phyloP scores from a whole-genome alignment of 2,113 vertebrate species.

The Callipepla squamata region DNA sequence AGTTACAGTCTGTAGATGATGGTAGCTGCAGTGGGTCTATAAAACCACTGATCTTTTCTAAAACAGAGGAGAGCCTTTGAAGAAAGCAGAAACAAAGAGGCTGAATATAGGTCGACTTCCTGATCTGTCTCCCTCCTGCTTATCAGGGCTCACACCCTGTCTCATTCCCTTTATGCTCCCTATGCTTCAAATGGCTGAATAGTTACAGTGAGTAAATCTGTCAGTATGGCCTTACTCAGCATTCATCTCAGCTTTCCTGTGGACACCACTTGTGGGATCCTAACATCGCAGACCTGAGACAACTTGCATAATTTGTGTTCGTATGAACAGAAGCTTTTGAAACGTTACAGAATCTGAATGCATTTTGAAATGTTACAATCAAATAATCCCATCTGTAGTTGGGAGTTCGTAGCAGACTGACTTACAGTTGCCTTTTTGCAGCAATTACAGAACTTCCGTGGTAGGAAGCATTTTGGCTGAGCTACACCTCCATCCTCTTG shows the following conservation, averaged over 20 bases:
- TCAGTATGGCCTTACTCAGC: neutral
- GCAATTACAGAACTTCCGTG: neutral
- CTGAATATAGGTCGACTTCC: neutral
- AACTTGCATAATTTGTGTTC: neutral
- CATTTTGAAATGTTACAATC: neutral
- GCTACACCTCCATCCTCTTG: neutral
- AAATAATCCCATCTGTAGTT: conserved; percentile 13
- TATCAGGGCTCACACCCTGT: conserved; percentile 24
- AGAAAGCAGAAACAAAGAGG: conserved; percentile 27
- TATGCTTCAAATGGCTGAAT: conserved; percentile 7
- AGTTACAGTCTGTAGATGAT: neutral
- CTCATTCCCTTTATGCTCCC: neutral
- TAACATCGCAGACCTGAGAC: neutral
- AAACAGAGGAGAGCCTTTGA: neutral
- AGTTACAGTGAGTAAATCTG: neutral
- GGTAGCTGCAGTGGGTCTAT: neutral
- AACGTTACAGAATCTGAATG: neutral
- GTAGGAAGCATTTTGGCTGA: neutral
- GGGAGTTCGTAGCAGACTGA: neutral
- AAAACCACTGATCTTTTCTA: neutral
- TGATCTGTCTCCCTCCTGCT: conserved; percentile 7
- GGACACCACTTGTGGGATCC: neutral
- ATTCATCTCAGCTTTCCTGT: neutral
- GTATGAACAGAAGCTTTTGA: neutral
- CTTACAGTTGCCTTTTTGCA: neutral